Evolutionary conservation across 2,888 invertebrate genomes (phyloP), one percentile per base, ranked within the genome.

Genomic region (Dioctria rufipes): DNA sequence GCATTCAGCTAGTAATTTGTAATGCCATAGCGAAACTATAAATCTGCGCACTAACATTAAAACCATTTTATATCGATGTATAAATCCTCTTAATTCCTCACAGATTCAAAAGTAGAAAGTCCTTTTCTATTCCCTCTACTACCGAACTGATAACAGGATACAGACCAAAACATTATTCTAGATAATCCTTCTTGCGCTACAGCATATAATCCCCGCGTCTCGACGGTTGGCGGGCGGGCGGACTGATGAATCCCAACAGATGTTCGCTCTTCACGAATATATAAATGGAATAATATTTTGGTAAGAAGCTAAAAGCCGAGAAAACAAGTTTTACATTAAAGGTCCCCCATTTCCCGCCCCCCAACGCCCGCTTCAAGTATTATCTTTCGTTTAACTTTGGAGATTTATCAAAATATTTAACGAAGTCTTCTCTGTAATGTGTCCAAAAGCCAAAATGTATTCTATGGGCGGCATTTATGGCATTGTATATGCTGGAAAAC

Each of bases 321-420:
- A 40, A 67, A 71, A 71, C 51, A 71, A 71, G 71, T 25, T 46
- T 67, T 67, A 67, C 46, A 67, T 67, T 67, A 67, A 67, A 67
- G 25, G 49, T 51, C 2, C 25, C 51, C 69, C 51, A 46, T 46
- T 46, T 46, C 46, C 5, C 25, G 8, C 25, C 66, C 42, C 6
- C 46, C 37, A 46, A 46, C 8, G 3, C 37, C 69, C 37, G 6
- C 39, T 39, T 11, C 39, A 25, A n/a, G 71, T 71, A 51, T 67
- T 67, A 67, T 67, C 51, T 71, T 54, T 54, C 71, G 54, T 71
- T 71, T 71, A 71, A 71, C 39, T 49, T 51, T 71, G 71, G 40
- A 71, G 54, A 71, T 71, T 71, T 71, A 71, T 71, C 71, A 71
- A 71, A 71, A 71, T 71, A 71, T 71, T 71, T 71, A 51, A 54